Base-by-base conservation (phyloP, 2,797 vertebrate species). In the Potorous gilbertii region DNA sequence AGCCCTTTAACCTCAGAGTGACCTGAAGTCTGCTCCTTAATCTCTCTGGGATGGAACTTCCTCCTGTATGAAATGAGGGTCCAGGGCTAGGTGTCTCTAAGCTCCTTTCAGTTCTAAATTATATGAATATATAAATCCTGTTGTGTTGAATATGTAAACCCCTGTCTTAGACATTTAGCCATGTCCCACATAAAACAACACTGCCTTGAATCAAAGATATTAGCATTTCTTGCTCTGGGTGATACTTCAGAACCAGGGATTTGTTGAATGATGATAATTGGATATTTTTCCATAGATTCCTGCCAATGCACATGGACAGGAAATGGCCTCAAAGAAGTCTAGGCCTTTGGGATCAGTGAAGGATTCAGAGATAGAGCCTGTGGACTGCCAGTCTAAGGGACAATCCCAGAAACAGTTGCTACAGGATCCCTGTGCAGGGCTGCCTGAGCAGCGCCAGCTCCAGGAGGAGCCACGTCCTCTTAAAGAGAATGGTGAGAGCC, bases 401-500 rank as follows among this genome's bases (percentile, higher is more conserved):
- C 94, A 74, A 55, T 28, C 92, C 34, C 96, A 27, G 87, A 96
- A 92, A 91, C 95, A 81, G 31, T n/a, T 95, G 93, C 52, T 74
- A 46, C 92, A 95, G 92, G 91, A 59, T 56, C 54, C 40, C 5
- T 56, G 55, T 24, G 55, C 74, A 16, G 94, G 59, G 54, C 31
- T 96, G 95, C 91, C 96, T 31, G 52, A 81, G 59, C 90, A 95
- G 74, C 90, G 91, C 4, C 90, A 94, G 54, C 28, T 94, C 93
- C 96, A 91, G 95, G 54, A 92, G 95, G 62, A 4, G 3, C 54
- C 94, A 31, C 87, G 87, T 62, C 54, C 92, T 92, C 92, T 97
- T 90, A 96, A 93, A 89, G 97, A 98, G 96, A 96, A 81, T 55
- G 96, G 98, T 98, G 56, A 97, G 98, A 96, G 56, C 92, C 54